These are phyloP conservation scores for Loris lydekkerianus DNA, from an alignment of 2,797 vertebrate species.

Conservation along the genomic window DNA sequence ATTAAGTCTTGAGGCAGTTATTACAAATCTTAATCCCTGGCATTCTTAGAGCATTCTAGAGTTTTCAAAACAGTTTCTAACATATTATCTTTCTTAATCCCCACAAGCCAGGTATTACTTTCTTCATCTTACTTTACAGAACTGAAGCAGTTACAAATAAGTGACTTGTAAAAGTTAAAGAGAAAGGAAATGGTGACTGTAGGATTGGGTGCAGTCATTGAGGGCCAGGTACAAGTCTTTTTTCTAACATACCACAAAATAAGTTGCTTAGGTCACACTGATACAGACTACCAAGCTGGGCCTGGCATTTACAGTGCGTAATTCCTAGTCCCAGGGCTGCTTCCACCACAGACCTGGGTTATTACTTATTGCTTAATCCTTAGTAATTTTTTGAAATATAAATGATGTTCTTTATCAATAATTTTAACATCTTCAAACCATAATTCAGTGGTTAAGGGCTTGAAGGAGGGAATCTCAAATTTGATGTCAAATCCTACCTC, in stretches of 20 bases:
- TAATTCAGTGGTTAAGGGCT: background rate
- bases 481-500: background rate
- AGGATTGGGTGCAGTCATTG: background rate
- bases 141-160: background rate
- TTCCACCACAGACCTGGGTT: background rate
- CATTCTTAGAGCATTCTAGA: background rate
- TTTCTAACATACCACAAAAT: background rate
- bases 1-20: background rate
- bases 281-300: background rate
- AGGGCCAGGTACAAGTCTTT: background rate
- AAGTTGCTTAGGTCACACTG: background rate
- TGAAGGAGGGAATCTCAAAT: background rate
- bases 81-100: background rate
- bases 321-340: background rate
- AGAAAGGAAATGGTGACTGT: background rate
- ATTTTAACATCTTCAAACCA: constrained; percentile 20
- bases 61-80: constrained; percentile 31
- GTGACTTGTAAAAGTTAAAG: background rate
- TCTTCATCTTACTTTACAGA: background rate
- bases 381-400: constrained; percentile 45
- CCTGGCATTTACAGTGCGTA: background rate
- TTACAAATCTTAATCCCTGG: constrained; percentile 4
- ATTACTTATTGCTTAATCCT: background rate
- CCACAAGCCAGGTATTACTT: background rate
- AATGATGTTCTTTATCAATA: background rate